Conservation (phyloP, 1,140 invertebrate species). For the Drosophila arizonae region DNA sequence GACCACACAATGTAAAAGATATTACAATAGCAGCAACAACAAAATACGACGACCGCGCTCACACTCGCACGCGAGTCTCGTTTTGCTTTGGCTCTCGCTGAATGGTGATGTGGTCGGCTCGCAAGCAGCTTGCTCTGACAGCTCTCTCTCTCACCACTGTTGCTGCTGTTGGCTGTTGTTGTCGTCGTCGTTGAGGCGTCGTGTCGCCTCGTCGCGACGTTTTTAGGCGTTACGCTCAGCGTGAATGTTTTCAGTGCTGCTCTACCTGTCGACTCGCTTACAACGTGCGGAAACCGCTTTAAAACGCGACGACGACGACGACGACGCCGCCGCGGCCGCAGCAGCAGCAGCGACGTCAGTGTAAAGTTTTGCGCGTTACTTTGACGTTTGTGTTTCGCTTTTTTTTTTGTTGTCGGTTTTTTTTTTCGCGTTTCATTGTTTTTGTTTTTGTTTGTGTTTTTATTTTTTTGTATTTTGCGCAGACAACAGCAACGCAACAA, state of each 20-base stretch:
- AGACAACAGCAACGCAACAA: constrained; percentile 53
- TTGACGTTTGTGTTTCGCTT: constrained; percentile 33
- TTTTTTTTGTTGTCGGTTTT: constrained; percentile 12
- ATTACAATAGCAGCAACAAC: constrained; percentile 42
- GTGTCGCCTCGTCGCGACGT: constrained; percentile 21
- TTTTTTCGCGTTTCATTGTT: constrained; percentile 28
- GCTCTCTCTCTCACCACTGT: constrained; percentile 4
- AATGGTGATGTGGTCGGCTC: neutral
- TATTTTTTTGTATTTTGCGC: constrained; percentile 41
- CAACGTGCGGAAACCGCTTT: constrained; percentile 60
- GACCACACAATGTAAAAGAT: constrained; percentile 59
- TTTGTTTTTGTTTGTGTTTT: constrained; percentile 20
- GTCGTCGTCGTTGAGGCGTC: neutral
- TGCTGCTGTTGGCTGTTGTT: constrained; percentile 3
- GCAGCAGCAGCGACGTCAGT: constrained; percentile 47
- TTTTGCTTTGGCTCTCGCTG: constrained; percentile 17
- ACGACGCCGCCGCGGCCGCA: constrained; percentile 36
- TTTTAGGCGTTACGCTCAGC: constrained; percentile 41
- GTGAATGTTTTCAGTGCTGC: constrained; percentile 51
- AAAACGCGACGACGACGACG: constrained; percentile 46
- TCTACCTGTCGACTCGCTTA: constrained; percentile 64
- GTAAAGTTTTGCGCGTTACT: constrained; percentile 65
- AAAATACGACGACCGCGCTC: constrained; percentile 24
- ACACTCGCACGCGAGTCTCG: constrained; percentile 8
- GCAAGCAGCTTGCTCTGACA: neutral